These are phyloP conservation scores for Phoenicopterus ruber DNA, from an alignment of 2,113 vertebrate species.

Conservation along the genomic window DNA sequence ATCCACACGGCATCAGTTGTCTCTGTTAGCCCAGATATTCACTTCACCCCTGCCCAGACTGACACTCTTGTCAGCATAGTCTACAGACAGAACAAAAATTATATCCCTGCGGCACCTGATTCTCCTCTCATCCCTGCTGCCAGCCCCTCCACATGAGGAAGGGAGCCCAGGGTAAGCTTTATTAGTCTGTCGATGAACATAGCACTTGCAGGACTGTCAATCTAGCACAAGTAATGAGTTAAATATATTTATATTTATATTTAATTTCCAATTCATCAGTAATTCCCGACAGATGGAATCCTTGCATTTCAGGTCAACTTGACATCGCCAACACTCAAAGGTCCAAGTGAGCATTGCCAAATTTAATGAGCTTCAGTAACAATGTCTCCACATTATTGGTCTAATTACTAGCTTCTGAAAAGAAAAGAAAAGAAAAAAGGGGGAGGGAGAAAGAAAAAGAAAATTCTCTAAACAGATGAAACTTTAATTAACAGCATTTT, in stretches of 20 bases:
- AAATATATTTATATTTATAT: conserved; percentile 27
- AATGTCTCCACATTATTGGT: conserved; percentile 30
- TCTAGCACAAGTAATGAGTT: conserved; percentile 40
- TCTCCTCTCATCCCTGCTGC: conserved; percentile 1
- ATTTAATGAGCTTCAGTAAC: conserved; percentile 69
- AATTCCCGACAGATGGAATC: conserved; percentile 62
- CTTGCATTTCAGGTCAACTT: conserved; percentile 46
- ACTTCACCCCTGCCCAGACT: not conserved
- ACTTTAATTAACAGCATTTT: conserved; percentile 68
- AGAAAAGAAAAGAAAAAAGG: conserved; percentile 17
- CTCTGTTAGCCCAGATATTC: not conserved
- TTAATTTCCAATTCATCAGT: conserved; percentile 37
- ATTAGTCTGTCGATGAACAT: conserved; percentile 37
- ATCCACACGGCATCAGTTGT: not conserved
- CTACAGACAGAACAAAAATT: conserved; percentile 27
- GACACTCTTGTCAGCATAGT: not conserved
- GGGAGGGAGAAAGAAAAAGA: not conserved
- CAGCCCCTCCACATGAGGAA: not conserved
- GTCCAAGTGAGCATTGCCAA: conserved; percentile 54
- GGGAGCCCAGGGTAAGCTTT: conserved; percentile 30
- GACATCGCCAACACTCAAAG: conserved; percentile 39
- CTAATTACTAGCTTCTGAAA: conserved; percentile 61
- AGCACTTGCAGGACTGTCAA: conserved; percentile 13
- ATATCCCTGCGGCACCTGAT: conserved; percentile 2
- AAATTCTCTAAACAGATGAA: conserved; percentile 63